These are phyloP conservation scores for Heliocidaris erythrogramma DNA, from an alignment of 35 echinoderm and acorn worm genomes.

Conservation along the genomic window DNA sequence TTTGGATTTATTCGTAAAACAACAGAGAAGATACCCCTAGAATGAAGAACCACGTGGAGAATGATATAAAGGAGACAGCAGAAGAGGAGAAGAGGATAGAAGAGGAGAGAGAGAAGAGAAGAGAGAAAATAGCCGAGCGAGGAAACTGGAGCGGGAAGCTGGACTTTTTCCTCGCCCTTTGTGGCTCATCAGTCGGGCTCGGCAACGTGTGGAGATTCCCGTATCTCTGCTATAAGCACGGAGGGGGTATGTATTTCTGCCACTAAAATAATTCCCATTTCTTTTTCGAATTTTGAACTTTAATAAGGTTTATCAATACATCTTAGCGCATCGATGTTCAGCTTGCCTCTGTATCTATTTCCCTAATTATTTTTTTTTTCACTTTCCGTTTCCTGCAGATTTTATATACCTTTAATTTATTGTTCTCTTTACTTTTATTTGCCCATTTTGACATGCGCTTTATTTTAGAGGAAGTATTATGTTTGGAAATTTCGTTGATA, in stretches of 20 bases:
- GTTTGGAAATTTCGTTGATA: too few species aligned
- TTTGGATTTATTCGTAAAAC: neutral
- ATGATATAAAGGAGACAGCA: neutral
- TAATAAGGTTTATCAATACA: too few species aligned
- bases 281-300: too few species aligned
- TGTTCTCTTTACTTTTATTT: too few species aligned
- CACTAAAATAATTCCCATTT: too few species aligned
- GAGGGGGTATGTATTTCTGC: slow-evolving; percentile 50
- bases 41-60: neutral
- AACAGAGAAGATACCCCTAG: neutral
- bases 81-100: neutral
- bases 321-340: too few species aligned
- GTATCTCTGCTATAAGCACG: slow-evolving; percentile 55
- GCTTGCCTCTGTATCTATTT: too few species aligned
- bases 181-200: slow-evolving; percentile 47
- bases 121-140: neutral
- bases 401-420: too few species aligned
- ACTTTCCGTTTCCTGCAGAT: too few species aligned
- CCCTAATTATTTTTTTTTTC: too few species aligned
- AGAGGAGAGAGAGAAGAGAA: neutral
- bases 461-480: too few species aligned
- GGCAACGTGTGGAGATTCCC: slow-evolving; percentile 69
- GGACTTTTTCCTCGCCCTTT: slow-evolving; percentile 51
- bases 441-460: too few species aligned
- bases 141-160: slow-evolving; percentile 48